Evolutionary conservation across 2,888 invertebrate genomes (phyloP).

Genomic region (Spialia ferax): DNA sequence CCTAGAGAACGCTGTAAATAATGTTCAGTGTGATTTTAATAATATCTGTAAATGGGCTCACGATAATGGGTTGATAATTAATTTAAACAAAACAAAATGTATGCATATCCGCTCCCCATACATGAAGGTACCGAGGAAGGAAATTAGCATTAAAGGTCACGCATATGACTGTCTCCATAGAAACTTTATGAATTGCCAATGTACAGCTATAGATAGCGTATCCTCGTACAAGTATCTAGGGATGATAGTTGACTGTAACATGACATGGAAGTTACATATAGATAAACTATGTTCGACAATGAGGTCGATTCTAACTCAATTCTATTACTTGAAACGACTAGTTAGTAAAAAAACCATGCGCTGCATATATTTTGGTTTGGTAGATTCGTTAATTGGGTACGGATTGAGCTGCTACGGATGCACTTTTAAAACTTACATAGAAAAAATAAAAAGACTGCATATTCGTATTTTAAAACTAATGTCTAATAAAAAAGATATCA

Average conservation of each 20-base stretch:
- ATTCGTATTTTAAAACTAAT: too few relatives aligned
- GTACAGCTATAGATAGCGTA: slow-evolving; percentile 10
- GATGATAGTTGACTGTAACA: background rate
- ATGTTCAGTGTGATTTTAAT: slow-evolving; percentile 13
- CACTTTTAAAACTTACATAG: slow-evolving; percentile 15
- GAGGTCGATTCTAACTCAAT: slow-evolving; percentile 5
- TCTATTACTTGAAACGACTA: slow-evolving; percentile 3
- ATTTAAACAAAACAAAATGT: slow-evolving; percentile 19
- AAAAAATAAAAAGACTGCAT: slow-evolving; percentile 4
- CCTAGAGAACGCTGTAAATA: background rate
- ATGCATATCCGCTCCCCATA: slow-evolving; percentile 20
- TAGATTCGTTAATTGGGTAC: slow-evolving; percentile 6
- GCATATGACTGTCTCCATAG: slow-evolving; percentile 9
- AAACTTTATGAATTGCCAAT: background rate
- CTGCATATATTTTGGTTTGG: background rate
- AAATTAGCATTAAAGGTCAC: background rate
- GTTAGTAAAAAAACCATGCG: slow-evolving; percentile 1
- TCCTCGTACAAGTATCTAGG: background rate
- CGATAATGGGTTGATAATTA: slow-evolving; percentile 22
- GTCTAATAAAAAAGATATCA: too few relatives aligned
- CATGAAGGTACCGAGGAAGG: background rate
- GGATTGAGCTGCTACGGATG: slow-evolving; percentile 11
- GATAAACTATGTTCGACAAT: slow-evolving; percentile 4
- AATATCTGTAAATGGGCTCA: slow-evolving; percentile 28
- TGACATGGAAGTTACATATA: slow-evolving; percentile 1